phyloP scores from a whole-genome alignment of 1,140 invertebrate genomes.

The Calliopsis andreniformis region DNA sequence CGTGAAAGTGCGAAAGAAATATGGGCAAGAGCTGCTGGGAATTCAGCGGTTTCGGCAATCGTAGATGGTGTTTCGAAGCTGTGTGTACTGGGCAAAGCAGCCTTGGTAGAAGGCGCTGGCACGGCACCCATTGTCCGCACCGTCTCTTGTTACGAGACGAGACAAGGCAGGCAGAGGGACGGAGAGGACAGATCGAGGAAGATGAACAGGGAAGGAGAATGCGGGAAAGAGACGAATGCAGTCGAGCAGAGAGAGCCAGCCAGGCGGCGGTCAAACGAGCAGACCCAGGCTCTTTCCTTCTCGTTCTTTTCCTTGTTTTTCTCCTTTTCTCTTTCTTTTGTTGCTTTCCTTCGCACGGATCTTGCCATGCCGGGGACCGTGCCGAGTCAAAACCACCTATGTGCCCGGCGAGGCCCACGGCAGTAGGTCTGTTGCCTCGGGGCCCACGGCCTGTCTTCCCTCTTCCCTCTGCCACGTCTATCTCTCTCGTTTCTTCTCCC shows the following conservation, averaged over 20 bases:
- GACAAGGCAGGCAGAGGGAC: conserved; percentile 66
- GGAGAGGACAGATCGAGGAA: conserved; percentile 13
- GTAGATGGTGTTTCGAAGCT: conserved; percentile 61
- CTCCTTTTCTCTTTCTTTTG: conserved; percentile 55
- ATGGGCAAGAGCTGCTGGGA: background rate
- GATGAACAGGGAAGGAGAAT: conserved; percentile 33
- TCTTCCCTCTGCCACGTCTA: background rate
- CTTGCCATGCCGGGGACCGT: conserved; percentile 47
- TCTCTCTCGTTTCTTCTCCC: conserved; percentile 25
- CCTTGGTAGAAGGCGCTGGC: conserved; percentile 77
- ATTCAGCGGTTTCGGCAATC: conserved; percentile 52
- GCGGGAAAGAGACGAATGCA: conserved; percentile 28
- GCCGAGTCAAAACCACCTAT: conserved; percentile 72
- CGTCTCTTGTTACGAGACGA: conserved; percentile 80
- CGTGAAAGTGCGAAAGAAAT: background rate
- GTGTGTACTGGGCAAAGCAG: conserved; percentile 69
- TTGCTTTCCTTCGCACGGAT: conserved; percentile 66
- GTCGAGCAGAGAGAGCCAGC: conserved; percentile 43
- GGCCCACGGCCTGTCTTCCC: conserved; percentile 55
- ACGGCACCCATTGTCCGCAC: conserved; percentile 79
- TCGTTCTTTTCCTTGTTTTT: conserved; percentile 27
- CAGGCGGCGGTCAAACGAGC: conserved; percentile 68
- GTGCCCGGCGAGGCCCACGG: conserved; percentile 67
- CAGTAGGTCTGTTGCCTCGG: conserved; percentile 70
- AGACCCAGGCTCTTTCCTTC: conserved; percentile 59